Base-by-base conservation (phyloP, 2,888 invertebrate species). In the Globia sparganii region DNA sequence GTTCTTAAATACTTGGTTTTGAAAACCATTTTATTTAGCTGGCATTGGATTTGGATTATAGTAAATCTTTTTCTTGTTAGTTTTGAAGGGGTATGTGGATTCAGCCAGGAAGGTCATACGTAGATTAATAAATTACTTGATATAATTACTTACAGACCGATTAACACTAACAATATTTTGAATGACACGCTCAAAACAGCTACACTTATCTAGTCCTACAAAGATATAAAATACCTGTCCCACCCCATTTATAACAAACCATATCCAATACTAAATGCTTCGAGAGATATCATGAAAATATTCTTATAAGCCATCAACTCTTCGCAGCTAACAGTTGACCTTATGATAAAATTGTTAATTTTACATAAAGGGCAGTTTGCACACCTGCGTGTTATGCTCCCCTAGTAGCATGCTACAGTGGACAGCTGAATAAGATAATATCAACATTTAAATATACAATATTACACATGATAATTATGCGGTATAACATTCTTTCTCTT, bases 311-410 rank as follows among this genome's bases (percentile, higher is more conserved):
- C 18, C 18, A 28, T 28, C 3, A n/a, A 28, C 18, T 40, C 56
- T 49, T 40, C 11, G 2, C 31, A 18, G 11, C 40, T 28, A 9
- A 59, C 62, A 49, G 18, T 43, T 69, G 49, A 73, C 70, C 67
- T 73, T 59, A 72, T 40, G 46, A 72, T 65, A 74, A 65, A 59
- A 59, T 34, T 62, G 21, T 28, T 11, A 40, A 4, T 76, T 59
- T 69, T 40, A 43, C 31, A 1, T 18, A 73, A 71, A 83, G 83
- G 83, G 71, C 73, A 84, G 46, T 62, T 28, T 0, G 43, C 6
- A 56, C 79, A 85, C 77, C 84, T 85, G 84, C 79, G 34, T n/a
- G 15, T 59, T 64, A 68, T 81, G 62, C 59, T 64, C 73, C 80
- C 84, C 83, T 73, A 37, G 37, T 80, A 58, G 2, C 37, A n/a